phyloP scores from a whole-genome alignment of 2,113 vertebrate genomes.

The Pitta sordida region DNA sequence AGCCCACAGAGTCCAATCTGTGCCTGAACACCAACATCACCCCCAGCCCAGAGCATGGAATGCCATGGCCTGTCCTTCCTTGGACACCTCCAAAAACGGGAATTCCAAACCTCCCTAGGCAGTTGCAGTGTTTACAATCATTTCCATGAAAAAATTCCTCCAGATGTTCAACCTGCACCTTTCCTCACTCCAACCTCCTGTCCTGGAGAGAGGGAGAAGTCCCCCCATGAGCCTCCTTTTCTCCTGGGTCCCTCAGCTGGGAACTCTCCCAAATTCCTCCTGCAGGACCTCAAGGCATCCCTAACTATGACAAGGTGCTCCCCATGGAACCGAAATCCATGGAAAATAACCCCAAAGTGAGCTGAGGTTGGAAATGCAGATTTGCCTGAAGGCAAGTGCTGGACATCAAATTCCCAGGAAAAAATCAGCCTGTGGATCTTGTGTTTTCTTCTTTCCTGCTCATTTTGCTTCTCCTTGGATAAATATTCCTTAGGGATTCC shows the following conservation, averaged over 20 bases:
- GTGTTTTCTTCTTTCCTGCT: background rate
- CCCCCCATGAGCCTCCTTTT: background rate
- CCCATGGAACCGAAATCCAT: background rate
- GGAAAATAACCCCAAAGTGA: background rate
- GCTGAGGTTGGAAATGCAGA: background rate
- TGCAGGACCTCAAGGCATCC: background rate
- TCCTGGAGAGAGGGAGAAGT: background rate
- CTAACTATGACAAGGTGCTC: background rate
- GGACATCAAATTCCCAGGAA: background rate
- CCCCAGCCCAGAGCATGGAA: background rate
- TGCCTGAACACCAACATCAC: accelerated
- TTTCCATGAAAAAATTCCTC: background rate
- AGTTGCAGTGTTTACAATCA: background rate
- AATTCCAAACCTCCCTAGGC: background rate
- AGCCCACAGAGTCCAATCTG: accelerated
- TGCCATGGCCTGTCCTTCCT: background rate
- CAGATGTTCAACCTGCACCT: background rate
- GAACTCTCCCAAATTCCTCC: background rate
- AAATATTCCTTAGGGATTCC: background rate
- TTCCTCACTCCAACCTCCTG: accelerated
- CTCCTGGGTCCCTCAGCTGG: background rate
- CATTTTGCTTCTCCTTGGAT: background rate
- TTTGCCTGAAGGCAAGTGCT: background rate
- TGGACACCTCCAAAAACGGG: background rate
- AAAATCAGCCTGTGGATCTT: background rate